Evolutionary conservation across 2,113 vertebrate species (phyloP).

Genomic region (Narcine bancroftii): DNA sequence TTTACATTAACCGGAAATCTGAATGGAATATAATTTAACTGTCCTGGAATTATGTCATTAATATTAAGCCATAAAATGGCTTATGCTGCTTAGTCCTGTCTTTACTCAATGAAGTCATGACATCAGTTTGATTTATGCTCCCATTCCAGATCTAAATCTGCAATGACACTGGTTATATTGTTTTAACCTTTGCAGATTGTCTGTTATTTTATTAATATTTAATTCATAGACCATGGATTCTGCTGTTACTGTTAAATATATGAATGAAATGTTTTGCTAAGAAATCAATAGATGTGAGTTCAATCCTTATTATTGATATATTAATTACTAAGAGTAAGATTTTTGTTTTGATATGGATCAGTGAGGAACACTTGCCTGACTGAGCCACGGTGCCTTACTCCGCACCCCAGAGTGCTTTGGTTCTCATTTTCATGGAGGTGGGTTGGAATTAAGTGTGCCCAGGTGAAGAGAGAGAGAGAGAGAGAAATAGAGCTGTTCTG

Average conservation of each 20-base stretch:
- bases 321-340: not conserved
- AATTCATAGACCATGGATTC: slow-evolving; percentile 1
- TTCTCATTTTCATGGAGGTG: not conserved
- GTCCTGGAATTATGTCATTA: slow-evolving; percentile 7
- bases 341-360: not conserved
- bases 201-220: slow-evolving; percentile 32
- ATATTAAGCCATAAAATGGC: slow-evolving; percentile 31
- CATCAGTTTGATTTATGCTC: slow-evolving; percentile 32
- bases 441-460: not conserved
- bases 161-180: slow-evolving; percentile 33
- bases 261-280: slow-evolving; percentile 23
- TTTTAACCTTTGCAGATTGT: slow-evolving; percentile 35
- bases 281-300: slow-evolving; percentile 31
- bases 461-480: not conserved
- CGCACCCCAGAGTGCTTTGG: not conserved
- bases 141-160: slow-evolving; percentile 32
- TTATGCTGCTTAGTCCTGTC: not conserved
- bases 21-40: slow-evolving; percentile 24
- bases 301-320: not conserved
- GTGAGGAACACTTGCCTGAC: not conserved
- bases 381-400: not conserved
- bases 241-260: slow-evolving; percentile 8
- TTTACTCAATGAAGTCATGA: slow-evolving; percentile 34
- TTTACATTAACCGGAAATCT: slow-evolving; percentile 20
- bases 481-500: not conserved